phyloP scores from a whole-genome alignment of 2,113 vertebrate genomes.

The Clarias gariepinus region DNA sequence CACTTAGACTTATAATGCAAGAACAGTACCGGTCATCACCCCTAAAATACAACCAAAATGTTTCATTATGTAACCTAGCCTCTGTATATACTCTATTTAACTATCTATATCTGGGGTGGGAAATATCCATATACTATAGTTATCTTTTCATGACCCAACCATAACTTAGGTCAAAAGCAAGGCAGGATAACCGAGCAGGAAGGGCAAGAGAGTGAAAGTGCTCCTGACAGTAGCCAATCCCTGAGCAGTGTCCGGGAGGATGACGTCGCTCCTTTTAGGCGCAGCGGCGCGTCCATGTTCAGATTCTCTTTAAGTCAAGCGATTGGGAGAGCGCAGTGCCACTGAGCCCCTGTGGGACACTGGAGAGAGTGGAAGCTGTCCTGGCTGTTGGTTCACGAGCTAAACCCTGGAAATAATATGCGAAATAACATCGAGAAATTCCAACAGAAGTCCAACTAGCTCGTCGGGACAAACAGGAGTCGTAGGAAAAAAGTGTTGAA shows the following conservation, averaged over 20 bases:
- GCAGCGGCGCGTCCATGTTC: constrained; percentile 10
- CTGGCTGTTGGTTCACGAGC: neutral
- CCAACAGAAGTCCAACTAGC: neutral
- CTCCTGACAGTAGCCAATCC: constrained; percentile 41
- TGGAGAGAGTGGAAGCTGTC: neutral
- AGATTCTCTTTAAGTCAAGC: neutral
- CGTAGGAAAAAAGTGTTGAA: neutral
- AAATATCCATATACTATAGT: constrained; percentile 34
- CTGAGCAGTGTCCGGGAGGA: neutral
- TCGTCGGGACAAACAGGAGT: neutral
- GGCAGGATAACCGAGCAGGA: neutral
- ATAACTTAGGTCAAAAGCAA: neutral
- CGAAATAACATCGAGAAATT: neutral
- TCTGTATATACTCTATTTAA: neutral
- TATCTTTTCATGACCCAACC: constrained; percentile 20
- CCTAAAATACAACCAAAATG: neutral
- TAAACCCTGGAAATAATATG: constrained; percentile 1
- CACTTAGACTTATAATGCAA: neutral
- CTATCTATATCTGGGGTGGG: neutral
- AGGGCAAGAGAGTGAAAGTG: constrained; percentile 33
- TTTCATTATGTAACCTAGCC: neutral
- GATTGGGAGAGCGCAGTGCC: neutral
- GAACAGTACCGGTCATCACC: neutral
- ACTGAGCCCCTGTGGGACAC: constrained; percentile 19
- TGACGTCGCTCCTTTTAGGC: constrained; percentile 30